These are phyloP conservation scores for Loripinus fragilis DNA, from an alignment of 2,888 invertebrate genomes.

Conservation along the genomic window DNA sequence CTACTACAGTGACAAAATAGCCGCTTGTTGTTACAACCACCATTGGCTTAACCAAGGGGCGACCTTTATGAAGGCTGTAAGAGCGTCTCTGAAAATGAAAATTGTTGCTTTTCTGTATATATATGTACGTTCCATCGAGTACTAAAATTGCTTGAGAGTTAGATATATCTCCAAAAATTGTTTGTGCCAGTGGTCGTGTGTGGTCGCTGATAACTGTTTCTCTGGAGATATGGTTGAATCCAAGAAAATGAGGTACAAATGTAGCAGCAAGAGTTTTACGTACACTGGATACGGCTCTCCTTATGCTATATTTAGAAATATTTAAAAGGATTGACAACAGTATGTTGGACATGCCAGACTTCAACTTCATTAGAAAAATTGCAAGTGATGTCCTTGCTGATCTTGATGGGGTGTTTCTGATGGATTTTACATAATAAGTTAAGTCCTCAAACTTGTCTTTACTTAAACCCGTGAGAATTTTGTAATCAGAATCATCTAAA, in stretches of 20 bases:
- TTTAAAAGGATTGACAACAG: constrained; percentile 43
- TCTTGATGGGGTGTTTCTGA: constrained; percentile 41
- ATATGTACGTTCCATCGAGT: constrained; percentile 59
- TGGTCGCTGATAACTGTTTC: constrained; percentile 43
- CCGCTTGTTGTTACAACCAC: constrained; percentile 37
- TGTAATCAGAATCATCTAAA: constrained; percentile 22
- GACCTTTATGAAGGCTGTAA: constrained; percentile 47
- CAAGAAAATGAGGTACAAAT: constrained; percentile 41
- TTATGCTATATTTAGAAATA: constrained; percentile 41
- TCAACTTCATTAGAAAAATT: constrained; percentile 45
- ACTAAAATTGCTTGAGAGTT: constrained; percentile 39
- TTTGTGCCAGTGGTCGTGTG: constrained; percentile 42
- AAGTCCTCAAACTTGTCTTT: constrained; percentile 38
- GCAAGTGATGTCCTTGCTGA: constrained; percentile 37
- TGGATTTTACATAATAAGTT: neutral
- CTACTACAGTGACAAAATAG: constrained; percentile 42
- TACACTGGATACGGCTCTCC: constrained; percentile 41
- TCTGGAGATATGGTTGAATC: constrained; percentile 31
- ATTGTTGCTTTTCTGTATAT: constrained; percentile 49
- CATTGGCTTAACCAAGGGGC: no score
- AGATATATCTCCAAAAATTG: constrained; percentile 31
- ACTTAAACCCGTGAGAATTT: constrained; percentile 27
- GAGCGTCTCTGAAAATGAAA: constrained; percentile 46
- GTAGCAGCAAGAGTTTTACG: constrained; percentile 26
- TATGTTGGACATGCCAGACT: constrained; percentile 42